A percentile compares a stretch with the other conserved stretches of the same genome.
phyloP scores from a whole-genome alignment of 2,797 vertebrate species.

The Brachymystax lenok region DNA sequence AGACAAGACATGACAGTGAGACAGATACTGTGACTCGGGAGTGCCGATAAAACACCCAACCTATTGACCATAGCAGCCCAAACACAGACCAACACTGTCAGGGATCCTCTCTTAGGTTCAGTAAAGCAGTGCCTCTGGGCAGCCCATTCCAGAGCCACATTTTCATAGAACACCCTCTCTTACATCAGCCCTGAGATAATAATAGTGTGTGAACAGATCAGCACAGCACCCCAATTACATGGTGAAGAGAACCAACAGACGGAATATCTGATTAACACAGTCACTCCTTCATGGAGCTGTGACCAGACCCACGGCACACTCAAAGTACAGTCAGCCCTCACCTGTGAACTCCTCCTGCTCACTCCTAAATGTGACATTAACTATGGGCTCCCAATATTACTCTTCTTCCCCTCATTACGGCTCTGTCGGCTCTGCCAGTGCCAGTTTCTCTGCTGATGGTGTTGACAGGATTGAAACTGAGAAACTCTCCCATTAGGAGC shows the following conservation, averaged over 20 bases:
- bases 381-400: neutral
- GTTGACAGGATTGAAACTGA: slow-evolving; percentile 1
- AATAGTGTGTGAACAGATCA: slow-evolving; percentile 22
- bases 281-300: neutral
- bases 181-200: slow-evolving; percentile 30
- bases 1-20: too few species aligned
- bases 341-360: neutral
- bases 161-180: neutral
- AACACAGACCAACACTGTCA: neutral
- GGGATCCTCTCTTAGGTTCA: too few species aligned
- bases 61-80: too few species aligned
- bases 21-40: too few species aligned
- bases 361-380: neutral
- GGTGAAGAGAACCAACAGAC: neutral
- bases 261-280: neutral
- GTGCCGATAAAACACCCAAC: too few species aligned
- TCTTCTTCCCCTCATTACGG: neutral
- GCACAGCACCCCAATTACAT: slow-evolving; percentile 29
- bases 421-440: neutral
- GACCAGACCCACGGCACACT: neutral
- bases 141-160: neutral
- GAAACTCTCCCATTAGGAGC: slow-evolving; percentile 18
- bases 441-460: neutral
- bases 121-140: too few species aligned
- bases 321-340: neutral